Percentiles rank a stretch among this genome's conserved stretches.
Evolutionary conservation across 2,113 vertebrate species (phyloP).

Genomic region (Rhinoptilus africanus): DNA sequence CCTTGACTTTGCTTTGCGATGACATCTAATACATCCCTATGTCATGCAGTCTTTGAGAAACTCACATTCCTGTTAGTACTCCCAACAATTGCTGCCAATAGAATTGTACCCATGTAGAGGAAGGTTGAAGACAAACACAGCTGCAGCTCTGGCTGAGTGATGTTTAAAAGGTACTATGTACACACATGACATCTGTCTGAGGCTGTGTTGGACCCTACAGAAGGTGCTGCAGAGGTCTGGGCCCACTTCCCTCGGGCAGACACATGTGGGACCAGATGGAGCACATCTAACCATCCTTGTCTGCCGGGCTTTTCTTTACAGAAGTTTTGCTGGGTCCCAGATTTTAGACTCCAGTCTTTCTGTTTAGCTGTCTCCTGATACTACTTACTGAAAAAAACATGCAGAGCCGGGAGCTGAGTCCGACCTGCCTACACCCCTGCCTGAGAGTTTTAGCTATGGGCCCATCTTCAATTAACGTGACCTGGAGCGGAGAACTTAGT

Average conservation of each 20-base stretch:
- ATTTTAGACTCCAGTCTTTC: not conserved
- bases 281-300: not conserved
- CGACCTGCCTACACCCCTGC: not conserved
- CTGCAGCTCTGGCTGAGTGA: not conserved
- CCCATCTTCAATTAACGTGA: not conserved
- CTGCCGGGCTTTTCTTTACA: not conserved
- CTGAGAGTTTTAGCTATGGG: not conserved
- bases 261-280: not conserved
- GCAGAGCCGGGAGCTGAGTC: not conserved
- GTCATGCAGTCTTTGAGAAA: not conserved
- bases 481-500: not conserved
- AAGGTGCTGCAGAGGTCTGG: not conserved
- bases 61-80: not conserved
- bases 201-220: not conserved
- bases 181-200: not conserved
- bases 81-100: not conserved
- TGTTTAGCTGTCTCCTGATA: not conserved
- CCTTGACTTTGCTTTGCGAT: not conserved
- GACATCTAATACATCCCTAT: not conserved
- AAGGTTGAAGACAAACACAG: not conserved
- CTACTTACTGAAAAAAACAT: not conserved
- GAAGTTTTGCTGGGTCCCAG: not conserved
- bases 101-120: rapidly evolving
- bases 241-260: not conserved
- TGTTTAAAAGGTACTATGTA: not conserved